These are phyloP conservation scores for Entomobrya multifasciata DNA, from an alignment of 2,888 invertebrate genomes.

Conservation along the genomic window DNA sequence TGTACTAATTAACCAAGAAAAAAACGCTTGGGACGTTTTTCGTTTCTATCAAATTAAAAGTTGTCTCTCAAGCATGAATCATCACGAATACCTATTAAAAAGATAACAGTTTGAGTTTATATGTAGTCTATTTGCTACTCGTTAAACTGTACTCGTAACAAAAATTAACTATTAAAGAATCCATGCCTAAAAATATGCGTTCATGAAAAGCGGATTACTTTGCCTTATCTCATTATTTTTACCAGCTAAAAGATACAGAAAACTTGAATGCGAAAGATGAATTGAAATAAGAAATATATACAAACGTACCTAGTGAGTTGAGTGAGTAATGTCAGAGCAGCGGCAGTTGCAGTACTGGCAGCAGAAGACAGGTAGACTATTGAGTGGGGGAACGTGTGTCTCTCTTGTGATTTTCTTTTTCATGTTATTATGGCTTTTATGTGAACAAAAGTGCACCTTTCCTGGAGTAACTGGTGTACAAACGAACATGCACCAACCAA, in stretches of 20 bases:
- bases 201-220: no score
- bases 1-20: no score
- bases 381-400: slow-evolving; percentile 49
- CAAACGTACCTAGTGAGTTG: slow-evolving; percentile 18
- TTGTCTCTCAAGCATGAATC: no score
- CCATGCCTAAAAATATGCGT: no score
- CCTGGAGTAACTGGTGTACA: slow-evolving; percentile 51
- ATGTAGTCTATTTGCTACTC: not conserved
- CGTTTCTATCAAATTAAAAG: no score
- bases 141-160: not conserved
- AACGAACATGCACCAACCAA: slow-evolving; percentile 14
- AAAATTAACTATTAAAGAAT: no score
- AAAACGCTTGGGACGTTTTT: no score
- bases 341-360: slow-evolving; percentile 26
- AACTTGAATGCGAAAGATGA: not conserved
- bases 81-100: no score
- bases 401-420: slow-evolving; percentile 48
- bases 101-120: no score
- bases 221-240: no score
- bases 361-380: slow-evolving; percentile 25
- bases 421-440: slow-evolving; percentile 10
- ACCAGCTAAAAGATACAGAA: no score
- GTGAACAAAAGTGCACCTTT: slow-evolving; percentile 48
- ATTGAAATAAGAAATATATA: no score
- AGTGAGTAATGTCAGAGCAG: slow-evolving; percentile 29